Percentiles rank a stretch among this genome's conserved stretches.
Conservation (phyloP, 2,888 invertebrate species). For the Caenorhabditis virilis region DNA sequence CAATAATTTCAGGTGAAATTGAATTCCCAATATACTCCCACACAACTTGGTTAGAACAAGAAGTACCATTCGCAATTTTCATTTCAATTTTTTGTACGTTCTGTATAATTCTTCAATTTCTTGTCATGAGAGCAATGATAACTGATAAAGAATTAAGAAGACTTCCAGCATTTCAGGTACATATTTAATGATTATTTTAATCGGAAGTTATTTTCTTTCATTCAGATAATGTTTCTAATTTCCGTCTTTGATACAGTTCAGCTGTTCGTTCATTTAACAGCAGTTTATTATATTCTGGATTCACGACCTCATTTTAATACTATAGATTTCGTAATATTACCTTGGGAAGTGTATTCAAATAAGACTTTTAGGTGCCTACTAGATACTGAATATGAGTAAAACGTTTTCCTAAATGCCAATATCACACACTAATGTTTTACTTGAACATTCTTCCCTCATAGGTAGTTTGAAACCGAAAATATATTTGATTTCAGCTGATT, state of each 20-base stretch:
- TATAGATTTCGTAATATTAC: constrained; percentile 12
- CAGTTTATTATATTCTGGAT: constrained; percentile 39
- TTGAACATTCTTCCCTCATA: too few relatives aligned
- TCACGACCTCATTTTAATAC: constrained; percentile 22
- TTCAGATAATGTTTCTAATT: constrained; percentile 46
- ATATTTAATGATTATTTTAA: not conserved
- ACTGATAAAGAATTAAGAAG: constrained; percentile 29
- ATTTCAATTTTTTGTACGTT: constrained; percentile 28
- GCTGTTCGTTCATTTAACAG: constrained; percentile 37
- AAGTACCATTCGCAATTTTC: constrained; percentile 43
- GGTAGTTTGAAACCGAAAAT: not conserved
- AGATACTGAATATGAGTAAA: too few relatives aligned
- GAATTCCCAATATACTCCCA: constrained; percentile 23
- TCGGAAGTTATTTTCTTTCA: not conserved
- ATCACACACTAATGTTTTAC: too few relatives aligned
- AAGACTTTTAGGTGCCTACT: too few relatives aligned
- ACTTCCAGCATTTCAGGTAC: constrained; percentile 27
- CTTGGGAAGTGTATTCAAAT: too few relatives aligned
- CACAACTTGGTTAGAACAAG: constrained; percentile 25
- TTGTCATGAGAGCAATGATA: constrained; percentile 31
- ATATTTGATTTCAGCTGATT: constrained; percentile 26
- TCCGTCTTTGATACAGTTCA: constrained; percentile 43
- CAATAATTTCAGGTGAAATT: constrained; percentile 12
- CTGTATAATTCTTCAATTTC: constrained; percentile 33
- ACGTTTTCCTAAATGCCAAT: too few relatives aligned